These are phyloP conservation scores for Galagoides demidoff DNA, from an alignment of 2,797 vertebrate species.

Conservation along the genomic window DNA sequence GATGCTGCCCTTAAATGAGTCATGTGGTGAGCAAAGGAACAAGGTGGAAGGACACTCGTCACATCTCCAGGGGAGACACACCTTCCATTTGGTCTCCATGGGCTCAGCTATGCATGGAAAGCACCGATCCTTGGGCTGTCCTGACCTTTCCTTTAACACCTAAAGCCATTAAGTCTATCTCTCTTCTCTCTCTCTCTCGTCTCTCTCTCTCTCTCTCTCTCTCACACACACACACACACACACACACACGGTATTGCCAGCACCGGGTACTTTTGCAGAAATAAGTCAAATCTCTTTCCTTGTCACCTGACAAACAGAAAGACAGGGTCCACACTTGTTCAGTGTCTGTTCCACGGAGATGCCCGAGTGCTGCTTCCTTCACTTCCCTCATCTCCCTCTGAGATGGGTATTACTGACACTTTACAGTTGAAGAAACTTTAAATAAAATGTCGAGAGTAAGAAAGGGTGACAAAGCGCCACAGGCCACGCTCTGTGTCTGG, in stretches of 20 bases:
- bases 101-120: not conserved
- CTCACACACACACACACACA: not conserved
- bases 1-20: not conserved
- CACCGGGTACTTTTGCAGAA: not conserved
- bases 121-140: not conserved
- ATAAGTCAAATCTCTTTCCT: not conserved
- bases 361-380: not conserved
- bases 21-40: not conserved
- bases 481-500: fast-evolving
- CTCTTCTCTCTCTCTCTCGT: not conserved
- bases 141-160: not conserved
- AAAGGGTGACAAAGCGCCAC: fast-evolving
- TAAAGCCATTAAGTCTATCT: not conserved
- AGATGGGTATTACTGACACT: not conserved
- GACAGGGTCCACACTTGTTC: not conserved
- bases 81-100: not conserved
- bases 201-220: not conserved
- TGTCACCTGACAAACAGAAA: not conserved
- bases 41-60: not conserved
- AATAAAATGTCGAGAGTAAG: not conserved
- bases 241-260: not conserved
- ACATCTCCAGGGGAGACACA: fast-evolving
- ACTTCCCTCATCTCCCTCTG: not conserved
- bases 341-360: not conserved
- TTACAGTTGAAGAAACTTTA: not conserved